These are phyloP conservation scores for Abrostola triplasia DNA, from an alignment of 2,888 invertebrate species.

Conservation along the genomic window DNA sequence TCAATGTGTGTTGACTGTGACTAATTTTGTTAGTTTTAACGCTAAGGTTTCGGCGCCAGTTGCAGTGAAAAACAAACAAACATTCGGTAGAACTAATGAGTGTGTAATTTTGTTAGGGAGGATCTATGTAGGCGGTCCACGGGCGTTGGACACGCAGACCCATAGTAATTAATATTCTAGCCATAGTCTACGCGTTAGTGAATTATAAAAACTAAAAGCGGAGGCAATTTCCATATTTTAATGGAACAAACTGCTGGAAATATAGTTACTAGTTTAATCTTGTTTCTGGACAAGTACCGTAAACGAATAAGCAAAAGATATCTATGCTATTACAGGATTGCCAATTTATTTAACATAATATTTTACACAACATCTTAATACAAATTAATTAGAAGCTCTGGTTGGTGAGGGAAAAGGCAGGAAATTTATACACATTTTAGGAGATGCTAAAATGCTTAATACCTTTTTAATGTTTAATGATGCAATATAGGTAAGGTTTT, in stretches of 20 bases:
- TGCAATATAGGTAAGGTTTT: background rate
- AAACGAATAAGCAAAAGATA: no score
- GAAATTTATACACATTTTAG: no score
- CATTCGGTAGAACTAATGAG: conserved; percentile 84
- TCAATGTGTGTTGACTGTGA: conserved; percentile 76
- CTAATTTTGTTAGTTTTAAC: conserved; percentile 83
- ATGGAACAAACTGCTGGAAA: no score
- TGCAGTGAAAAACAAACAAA: conserved; percentile 82
- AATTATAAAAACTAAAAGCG: conserved; percentile 43
- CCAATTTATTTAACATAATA: no score
- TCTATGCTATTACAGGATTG: no score
- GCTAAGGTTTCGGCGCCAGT: conserved; percentile 73
- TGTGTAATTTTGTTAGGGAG: conserved; percentile 84
- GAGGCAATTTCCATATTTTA: conserved; percentile 25
- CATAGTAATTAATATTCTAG: conserved; percentile 71
- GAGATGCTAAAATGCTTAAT: no score
- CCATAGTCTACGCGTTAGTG: conserved; percentile 44
- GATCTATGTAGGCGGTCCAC: conserved; percentile 81
- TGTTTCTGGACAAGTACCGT: no score
- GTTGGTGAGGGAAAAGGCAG: no score
- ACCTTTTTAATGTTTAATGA: no score
- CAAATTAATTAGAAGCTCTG: no score
- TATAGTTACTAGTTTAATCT: background rate
- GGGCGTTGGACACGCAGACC: conserved; percentile 48
- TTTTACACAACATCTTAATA: no score